phyloP scores from a whole-genome alignment of 2,888 invertebrate genomes.

The Callyntrura sp. region DNA sequence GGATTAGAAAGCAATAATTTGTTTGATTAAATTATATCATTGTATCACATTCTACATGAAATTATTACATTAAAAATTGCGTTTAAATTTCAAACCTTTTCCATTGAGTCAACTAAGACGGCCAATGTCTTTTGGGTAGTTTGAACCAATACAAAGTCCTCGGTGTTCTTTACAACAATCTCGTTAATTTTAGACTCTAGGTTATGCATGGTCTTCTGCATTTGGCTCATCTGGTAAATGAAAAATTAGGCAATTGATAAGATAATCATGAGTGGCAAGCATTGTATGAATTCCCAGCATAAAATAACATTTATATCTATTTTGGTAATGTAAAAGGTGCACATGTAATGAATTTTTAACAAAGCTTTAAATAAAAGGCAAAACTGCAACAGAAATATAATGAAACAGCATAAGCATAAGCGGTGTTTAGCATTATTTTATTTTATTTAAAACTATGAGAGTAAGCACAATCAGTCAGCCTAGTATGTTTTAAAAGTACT shows the following conservation, averaged over 20 bases:
- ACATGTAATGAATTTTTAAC: too few relatives aligned
- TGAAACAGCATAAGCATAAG: not conserved
- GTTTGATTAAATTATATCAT: too few relatives aligned
- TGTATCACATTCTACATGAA: too few relatives aligned
- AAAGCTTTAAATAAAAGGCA: too few relatives aligned
- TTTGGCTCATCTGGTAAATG: constrained; percentile 73
- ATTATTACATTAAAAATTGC: too few relatives aligned
- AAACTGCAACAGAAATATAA: too few relatives aligned
- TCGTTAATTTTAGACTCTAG: constrained; percentile 77
- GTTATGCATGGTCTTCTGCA: constrained; percentile 78
- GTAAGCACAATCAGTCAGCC: not conserved
- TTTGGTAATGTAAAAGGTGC: too few relatives aligned
- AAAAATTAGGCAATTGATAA: too few relatives aligned
- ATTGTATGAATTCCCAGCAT: too few relatives aligned
- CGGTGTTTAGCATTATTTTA: not conserved
- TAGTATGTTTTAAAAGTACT: not conserved
- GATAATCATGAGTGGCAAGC: too few relatives aligned
- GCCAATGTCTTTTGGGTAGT: constrained; percentile 70
- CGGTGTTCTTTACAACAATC: constrained; percentile 67
- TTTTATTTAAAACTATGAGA: constrained; percentile 2
- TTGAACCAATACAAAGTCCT: constrained; percentile 69
- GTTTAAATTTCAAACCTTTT: constrained; percentile 61
- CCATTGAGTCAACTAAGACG: constrained; percentile 71
- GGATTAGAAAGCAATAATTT: too few relatives aligned
- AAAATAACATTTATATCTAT: too few relatives aligned